A percentile compares a stretch with the other conserved stretches of the same genome.
Evolutionary conservation across 2,888 invertebrate genomes (phyloP).

Genomic region (Leucoma salicis): DNA sequence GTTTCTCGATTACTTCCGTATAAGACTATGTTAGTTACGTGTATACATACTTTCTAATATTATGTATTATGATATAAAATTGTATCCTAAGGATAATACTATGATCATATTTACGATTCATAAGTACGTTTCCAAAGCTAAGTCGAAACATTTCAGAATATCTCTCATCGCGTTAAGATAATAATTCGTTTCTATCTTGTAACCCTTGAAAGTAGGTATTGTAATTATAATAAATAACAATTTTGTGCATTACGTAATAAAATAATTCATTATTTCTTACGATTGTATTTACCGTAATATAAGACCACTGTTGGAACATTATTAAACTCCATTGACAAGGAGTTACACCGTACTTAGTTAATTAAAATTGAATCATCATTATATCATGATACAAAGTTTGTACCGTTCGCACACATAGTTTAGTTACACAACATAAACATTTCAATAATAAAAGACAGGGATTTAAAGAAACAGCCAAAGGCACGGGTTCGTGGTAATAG

Average conservation of each 20-base stretch:
- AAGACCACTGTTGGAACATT: conserved; percentile 75
- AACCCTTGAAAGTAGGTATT: conserved; percentile 79
- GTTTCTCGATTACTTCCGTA: conserved; percentile 77
- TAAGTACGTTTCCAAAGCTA: conserved; percentile 72
- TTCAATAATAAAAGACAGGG: conserved; percentile 79
- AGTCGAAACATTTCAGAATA: conserved; percentile 77
- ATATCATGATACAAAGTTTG: conserved; percentile 56
- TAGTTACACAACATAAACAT: conserved; percentile 68
- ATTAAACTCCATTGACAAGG: conserved; percentile 63
- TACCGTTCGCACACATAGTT: conserved; percentile 62
- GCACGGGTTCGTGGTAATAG: conserved; percentile 80
- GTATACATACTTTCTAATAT: conserved; percentile 80
- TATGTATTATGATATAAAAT: conserved; percentile 79
- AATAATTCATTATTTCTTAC: conserved; percentile 80
- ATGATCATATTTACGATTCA: conserved; percentile 76
- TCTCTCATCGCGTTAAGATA: conserved; percentile 80
- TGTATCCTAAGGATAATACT: conserved; percentile 81
- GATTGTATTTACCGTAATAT: conserved; percentile 78
- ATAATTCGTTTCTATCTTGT: conserved; percentile 79
- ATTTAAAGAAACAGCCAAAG: conserved; percentile 76
- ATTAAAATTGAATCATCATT: conserved; percentile 73
- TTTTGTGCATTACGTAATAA: conserved; percentile 81
- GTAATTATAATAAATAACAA: conserved; percentile 80
- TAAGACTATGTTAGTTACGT: conserved; percentile 79
- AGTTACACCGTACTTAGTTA: conserved; percentile 77